Evolutionary conservation across 2,113 vertebrate species (phyloP), one percentile per base, ranked within the genome.

Genomic region (Poecile atricapillus): DNA sequence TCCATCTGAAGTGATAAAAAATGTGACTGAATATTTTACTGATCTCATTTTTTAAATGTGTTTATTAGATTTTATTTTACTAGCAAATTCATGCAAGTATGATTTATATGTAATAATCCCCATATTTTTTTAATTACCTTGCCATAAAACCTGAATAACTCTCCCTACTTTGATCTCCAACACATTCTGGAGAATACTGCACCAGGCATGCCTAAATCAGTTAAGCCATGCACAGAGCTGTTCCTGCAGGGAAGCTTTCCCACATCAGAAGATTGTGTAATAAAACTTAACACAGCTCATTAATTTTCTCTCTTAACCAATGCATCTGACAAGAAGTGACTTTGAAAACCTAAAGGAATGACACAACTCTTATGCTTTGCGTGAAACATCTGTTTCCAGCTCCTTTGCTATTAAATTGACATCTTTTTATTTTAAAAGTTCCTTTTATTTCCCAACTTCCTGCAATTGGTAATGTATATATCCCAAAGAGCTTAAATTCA

Each of bases 271-370:
- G 95, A 90, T 94, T 95, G 93, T 97, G 96, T 96, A 94, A 98
- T 98, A 98, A 98, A 98, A 97, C 91, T 97, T 98, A 98, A 97
- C 98, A 98, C 98, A 98, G 98, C 97, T 98, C 98, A 98, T 98
- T 98, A 98, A 98, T 98, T 98, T 98, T 97, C 96, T 97, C 97
- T 98, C 97, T 98, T 98, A 98, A 97, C 97, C 97, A 97, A 96
- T 97, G 97, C 97, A 98, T 97, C 98, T 98, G 98, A 98, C 98
- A 98, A 98, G 97, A 98, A 98, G 97, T 98, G 97, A 98, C 97
- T 98, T 97, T 98, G 98, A 98, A 98, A 98, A 98, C 95, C 94
- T 71, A 94, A 97, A 98, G 97, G 94, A 97, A 98, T 83, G 97
- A 97, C 97, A 97, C 94, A 93, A 93, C 97, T 97, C 97, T 93